Percentiles rank a stretch among this genome's conserved stretches.
Evolutionary conservation across 2,113 vertebrate genomes (phyloP).

Genomic region (Parotia lawesii): DNA sequence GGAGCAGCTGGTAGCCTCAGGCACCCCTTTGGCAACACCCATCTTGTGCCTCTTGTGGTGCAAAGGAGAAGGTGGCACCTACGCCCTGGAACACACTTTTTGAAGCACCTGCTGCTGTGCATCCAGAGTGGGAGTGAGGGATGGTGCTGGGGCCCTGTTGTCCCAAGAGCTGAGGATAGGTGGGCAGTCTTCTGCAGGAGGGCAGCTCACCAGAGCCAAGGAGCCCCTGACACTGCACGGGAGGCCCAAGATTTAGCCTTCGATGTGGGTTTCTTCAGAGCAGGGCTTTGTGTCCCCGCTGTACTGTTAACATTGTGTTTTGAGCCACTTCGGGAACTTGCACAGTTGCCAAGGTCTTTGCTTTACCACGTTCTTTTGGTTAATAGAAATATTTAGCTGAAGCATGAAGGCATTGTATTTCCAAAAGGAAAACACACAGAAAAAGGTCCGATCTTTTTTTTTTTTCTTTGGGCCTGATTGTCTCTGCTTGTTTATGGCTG

Average conservation of each 20-base stretch:
- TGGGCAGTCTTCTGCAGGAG: not conserved
- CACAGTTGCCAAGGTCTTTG: not conserved
- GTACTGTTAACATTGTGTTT: not conserved
- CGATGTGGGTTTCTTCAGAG: not conserved
- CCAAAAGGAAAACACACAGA: slow-evolving; percentile 45
- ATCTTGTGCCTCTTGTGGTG: fast-evolving
- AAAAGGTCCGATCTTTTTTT: slow-evolving; percentile 65
- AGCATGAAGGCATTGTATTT: slow-evolving; percentile 47
- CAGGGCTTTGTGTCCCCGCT: not conserved
- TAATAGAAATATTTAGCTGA: slow-evolving; percentile 57
- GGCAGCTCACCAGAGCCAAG: fast-evolving
- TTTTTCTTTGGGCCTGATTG: slow-evolving; percentile 82
- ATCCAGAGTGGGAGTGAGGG: too few relatives aligned
- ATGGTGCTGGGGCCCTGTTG: not conserved
- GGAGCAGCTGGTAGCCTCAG: not conserved
- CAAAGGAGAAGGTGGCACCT: not conserved
- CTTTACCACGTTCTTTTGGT: slow-evolving; percentile 29
- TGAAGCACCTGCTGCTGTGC: fast-evolving
- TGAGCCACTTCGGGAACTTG: not conserved
- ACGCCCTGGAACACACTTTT: not conserved
- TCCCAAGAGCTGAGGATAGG: not conserved
- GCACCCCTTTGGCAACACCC: not conserved
- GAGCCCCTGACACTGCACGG: fast-evolving
- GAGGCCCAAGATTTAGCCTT: not conserved
- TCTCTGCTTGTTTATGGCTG: slow-evolving; percentile 92